Conservation (phyloP, 2,797 vertebrate species). For the Falco naumanni region DNA sequence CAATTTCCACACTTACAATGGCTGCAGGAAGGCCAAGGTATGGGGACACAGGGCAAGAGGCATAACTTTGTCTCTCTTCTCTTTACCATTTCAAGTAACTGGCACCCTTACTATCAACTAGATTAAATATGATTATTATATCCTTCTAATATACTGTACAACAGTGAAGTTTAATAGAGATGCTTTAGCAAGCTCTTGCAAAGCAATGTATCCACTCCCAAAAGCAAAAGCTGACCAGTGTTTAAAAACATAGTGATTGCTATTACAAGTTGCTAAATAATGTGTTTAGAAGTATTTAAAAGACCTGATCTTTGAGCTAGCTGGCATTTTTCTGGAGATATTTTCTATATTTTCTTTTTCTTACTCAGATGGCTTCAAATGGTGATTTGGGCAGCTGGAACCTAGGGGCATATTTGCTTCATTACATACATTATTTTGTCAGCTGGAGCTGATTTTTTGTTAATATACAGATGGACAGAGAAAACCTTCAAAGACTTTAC, state of each 20-base stretch:
- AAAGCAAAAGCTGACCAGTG: background rate
- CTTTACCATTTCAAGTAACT: background rate
- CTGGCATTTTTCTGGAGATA: background rate
- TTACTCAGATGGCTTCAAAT: background rate
- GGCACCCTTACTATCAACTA: background rate
- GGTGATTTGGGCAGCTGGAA: slow-evolving; percentile 48
- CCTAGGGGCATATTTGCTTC: slow-evolving; percentile 43
- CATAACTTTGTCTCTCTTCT: background rate
- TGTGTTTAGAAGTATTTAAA: background rate
- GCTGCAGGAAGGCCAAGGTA: background rate
- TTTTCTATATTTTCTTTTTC: background rate
- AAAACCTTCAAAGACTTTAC: slow-evolving; percentile 57
- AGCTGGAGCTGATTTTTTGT: slow-evolving; percentile 52
- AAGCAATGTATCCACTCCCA: background rate
- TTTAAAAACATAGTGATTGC: background rate
- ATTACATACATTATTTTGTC: slow-evolving; percentile 61
- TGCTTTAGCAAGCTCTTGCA: background rate
- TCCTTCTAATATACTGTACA: background rate
- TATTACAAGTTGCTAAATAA: background rate
- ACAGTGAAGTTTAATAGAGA: background rate
- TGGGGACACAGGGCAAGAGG: background rate
- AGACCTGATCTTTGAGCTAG: background rate
- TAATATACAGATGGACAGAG: slow-evolving; percentile 46
- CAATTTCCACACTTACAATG: background rate
- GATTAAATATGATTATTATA: background rate